A percentile compares a stretch with the other conserved stretches of the same genome.
These are phyloP conservation scores for Cheilosia soror DNA, from an alignment of 2,888 invertebrate species.

Conservation along the genomic window DNA sequence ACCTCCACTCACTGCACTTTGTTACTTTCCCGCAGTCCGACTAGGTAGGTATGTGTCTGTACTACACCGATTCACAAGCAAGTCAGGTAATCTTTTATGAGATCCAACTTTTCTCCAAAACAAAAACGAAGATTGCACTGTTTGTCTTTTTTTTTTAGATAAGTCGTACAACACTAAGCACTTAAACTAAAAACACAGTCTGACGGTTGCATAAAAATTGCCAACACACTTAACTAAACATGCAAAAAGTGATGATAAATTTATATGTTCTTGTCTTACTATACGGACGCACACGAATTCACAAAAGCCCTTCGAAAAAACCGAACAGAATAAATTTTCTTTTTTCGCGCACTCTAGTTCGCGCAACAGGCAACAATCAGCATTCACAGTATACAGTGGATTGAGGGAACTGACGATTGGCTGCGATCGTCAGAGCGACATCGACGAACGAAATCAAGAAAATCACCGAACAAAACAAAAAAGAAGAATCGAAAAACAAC, in stretches of 20 bases:
- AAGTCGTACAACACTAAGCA: slow-evolving; percentile 13
- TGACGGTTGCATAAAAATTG: slow-evolving; percentile 38
- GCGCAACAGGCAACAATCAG: slow-evolving; percentile 61
- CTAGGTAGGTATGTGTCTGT: background rate
- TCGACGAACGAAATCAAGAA: slow-evolving; percentile 34
- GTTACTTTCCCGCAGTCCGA: slow-evolving; percentile 1
- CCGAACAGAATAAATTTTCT: slow-evolving; percentile 35
- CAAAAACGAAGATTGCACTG: slow-evolving; percentile 1
- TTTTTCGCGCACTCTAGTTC: slow-evolving; percentile 56
- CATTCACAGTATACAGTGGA: slow-evolving; percentile 59
- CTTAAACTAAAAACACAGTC: slow-evolving; percentile 31
- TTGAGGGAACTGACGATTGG: slow-evolving; percentile 58
- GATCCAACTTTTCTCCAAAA: background rate
- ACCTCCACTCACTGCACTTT: slow-evolving; percentile 9
- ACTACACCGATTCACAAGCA: background rate
- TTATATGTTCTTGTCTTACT: slow-evolving; percentile 14
- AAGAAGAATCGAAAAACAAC: slow-evolving; percentile 56
- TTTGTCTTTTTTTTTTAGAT: slow-evolving; percentile 2
- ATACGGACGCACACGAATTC: slow-evolving; percentile 21
- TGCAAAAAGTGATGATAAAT: slow-evolving; percentile 1
- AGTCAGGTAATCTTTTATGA: slow-evolving; percentile 1
- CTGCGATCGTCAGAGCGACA: slow-evolving; percentile 53
- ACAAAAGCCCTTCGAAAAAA: slow-evolving; percentile 33
- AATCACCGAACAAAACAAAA: slow-evolving; percentile 69
- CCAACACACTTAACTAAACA: slow-evolving; percentile 28